Base-by-base conservation (phyloP, 2,113 vertebrate genomes). In the Okapia johnstoni region DNA sequence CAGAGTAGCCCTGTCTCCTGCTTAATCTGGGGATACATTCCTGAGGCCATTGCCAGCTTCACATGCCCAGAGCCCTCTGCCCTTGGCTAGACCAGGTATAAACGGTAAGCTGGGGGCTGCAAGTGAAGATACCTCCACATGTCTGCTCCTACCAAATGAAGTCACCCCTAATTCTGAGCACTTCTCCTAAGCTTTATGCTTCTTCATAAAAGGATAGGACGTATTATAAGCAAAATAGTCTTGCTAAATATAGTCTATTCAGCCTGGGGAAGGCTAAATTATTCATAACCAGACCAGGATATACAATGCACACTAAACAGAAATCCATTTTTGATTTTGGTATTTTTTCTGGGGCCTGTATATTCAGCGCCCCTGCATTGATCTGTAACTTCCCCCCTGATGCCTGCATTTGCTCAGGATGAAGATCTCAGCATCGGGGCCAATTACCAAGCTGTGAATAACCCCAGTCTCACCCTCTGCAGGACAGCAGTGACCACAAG, bases 251-350 rank as follows among this genome's bases (percentile, higher is more conserved):
- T 97, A 98, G 83, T 97, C 97, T 96, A 97, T 98, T 98, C 97
- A 97, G 98, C 97, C 54, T 96, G 85, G 98, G 97, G 94, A 98
- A 97, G 95, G 96, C 85, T 99, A 96, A 97, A 98, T 98, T 98
- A 99, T 98, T 99, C 98, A 98, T 98, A 98, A 98, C 96, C 98
- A 98, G n/a, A 85, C 54, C 95, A 89, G 94, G 84, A 97, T 98
- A 96, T 97, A 97, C 77, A 97, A 96, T 97, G 95, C 94, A 98
- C 76, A 1, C 96, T 97, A 94, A 98, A 98, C 96, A 95, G 90
- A 99, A 98, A 99, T 98, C 95, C 98, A 94, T 28, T 98, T 98
- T 98, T 98, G 15, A 90, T 98, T 98, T 96, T 91, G 63, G 9
- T 96, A 96, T 97, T 97, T 96, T 96, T 98, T 94, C 79, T 33